Percentiles rank a stretch among this genome's conserved stretches.
These are phyloP conservation scores for Neodiprion pinetum DNA, from an alignment of 1,140 invertebrate species.

Conservation along the genomic window DNA sequence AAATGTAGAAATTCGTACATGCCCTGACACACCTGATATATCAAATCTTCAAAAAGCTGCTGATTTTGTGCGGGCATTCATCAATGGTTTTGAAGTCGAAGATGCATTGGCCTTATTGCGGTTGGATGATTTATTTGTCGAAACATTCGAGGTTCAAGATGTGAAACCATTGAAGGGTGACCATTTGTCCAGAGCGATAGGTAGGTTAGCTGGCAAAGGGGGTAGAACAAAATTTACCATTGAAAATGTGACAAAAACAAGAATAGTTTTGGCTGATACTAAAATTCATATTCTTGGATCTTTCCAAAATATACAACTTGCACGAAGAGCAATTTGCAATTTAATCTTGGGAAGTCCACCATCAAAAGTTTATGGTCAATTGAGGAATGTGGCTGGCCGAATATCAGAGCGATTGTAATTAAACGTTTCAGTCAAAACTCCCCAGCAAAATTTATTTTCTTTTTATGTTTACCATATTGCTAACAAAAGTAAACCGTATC, in stretches of 20 bases:
- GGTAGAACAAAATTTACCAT: conserved; percentile 98
- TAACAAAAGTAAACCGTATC: conserved; percentile 9
- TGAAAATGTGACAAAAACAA: conserved; percentile 98
- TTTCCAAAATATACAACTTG: conserved; percentile 96
- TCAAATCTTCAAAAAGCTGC: conserved; percentile 95
- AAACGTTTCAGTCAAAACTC: conserved; percentile 23
- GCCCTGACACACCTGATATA: conserved; percentile 84
- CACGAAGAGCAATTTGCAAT: conserved; percentile 95
- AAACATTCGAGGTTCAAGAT: conserved; percentile 97
- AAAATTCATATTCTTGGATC: conserved; percentile 98
- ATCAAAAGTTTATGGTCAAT: conserved; percentile 94
- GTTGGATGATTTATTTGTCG: conserved; percentile 96
- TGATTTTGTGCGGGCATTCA: conserved; percentile 97
- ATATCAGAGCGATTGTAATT: conserved; percentile 82
- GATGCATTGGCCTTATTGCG: conserved; percentile 94
- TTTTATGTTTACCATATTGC: conserved; percentile 13
- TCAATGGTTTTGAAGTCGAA: conserved; percentile 96
- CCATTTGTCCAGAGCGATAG: conserved; percentile 94
- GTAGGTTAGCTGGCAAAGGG: conserved; percentile 95
- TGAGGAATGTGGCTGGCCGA: conserved; percentile 83
- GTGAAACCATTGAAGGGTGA: conserved; percentile 97
- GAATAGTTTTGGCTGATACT: conserved; percentile 95
- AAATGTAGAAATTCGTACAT: conserved; percentile 86
- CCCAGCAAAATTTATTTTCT: conserved; percentile 8
- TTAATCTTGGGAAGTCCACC: conserved; percentile 96